Evolutionary conservation across 1,140 invertebrate genomes (phyloP), one percentile per base, ranked within the genome.

Genomic region (Antheraea pernyi): DNA sequence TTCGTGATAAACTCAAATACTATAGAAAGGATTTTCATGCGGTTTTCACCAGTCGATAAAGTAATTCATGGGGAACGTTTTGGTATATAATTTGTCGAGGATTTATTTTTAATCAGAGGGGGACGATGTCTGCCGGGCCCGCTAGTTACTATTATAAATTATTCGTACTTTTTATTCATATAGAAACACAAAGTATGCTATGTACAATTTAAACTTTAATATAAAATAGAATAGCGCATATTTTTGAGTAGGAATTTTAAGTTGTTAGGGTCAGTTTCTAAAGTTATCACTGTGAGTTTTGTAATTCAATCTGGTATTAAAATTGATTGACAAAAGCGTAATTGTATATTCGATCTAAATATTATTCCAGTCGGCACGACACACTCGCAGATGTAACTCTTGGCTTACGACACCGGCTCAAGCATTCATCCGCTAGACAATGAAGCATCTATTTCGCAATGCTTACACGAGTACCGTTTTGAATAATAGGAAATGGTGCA

Each of bases 401-500:
- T 63, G 39, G 39, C 70, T 80, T 77, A 74, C 73, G 72, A 75
- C 73, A 80, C 70, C 22, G 46, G 13, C 46, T 53, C 46, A 39
- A 46, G 68, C 66, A 74, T 74, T 69, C 77, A 73, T 79, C 68
- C 71, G 72, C 69, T 78, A 86, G 82, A 91, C 87, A 85, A 86
- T 85, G 76, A 83, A 78, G 83, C 82, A 82, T 87, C 82, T 80
- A 87, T 88, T 89, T 88, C 83, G 80, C 83, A 89, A 91, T 71
- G 72, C 69, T 74, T 71, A 62, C 68, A 72, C 60, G 67, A 78
- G 80, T 81, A 82, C 79, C 81, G 77, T 84, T 83, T 80, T 74
- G 73, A 79, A 86, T 85, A 81, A 89, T 89, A 90, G 89, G 88
- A 91, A 91, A 89, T 86, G 85, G 85, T 89, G 82, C 86, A 89